phyloP scores from a whole-genome alignment of 2,888 invertebrate species.

The Volucella inflata region DNA sequence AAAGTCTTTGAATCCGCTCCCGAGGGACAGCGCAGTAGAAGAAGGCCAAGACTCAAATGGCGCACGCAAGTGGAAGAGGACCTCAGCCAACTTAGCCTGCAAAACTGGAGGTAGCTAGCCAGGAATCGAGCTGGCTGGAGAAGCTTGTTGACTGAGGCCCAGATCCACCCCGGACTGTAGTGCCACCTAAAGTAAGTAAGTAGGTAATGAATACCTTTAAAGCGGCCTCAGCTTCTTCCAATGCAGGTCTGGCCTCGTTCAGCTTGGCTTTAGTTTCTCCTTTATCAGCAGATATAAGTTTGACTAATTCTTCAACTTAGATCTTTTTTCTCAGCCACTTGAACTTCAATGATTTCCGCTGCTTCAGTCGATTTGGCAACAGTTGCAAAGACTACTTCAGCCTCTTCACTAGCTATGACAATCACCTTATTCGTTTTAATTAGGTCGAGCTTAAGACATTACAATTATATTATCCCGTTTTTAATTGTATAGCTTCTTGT shows the following conservation, averaged over 20 bases:
- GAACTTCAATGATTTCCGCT: conserved; percentile 92
- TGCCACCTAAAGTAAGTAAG: too few species aligned
- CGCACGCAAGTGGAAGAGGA: too few species aligned
- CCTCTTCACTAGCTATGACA: conserved; percentile 90
- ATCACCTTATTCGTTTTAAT: conserved; percentile 91
- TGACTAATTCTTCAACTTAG: conserved; percentile 91
- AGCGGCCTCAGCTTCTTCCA: conserved; percentile 94
- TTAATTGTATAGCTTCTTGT: conserved; percentile 90
- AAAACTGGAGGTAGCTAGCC: too few species aligned
- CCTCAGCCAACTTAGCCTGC: too few species aligned
- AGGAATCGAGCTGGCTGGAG: too few species aligned
- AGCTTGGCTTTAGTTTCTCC: conserved; percentile 91
- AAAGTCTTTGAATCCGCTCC: too few species aligned
- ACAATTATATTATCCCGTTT: conserved; percentile 89
- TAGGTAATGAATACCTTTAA: conserved; percentile 87
- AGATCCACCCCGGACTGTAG: too few species aligned
- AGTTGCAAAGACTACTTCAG: conserved; percentile 90
- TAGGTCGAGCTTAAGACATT: conserved; percentile 91
- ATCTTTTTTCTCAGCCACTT: conserved; percentile 92
- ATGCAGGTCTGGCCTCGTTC: conserved; percentile 92
- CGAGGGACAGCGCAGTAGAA: too few species aligned
- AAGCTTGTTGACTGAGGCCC: too few species aligned
- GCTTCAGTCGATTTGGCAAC: conserved; percentile 92
- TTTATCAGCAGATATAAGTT: conserved; percentile 91
- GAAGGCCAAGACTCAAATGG: too few species aligned